Evolutionary conservation across 1,140 invertebrate species (phyloP), one percentile per base, ranked within the genome.

Genomic region (Tetraneura akinire): DNA sequence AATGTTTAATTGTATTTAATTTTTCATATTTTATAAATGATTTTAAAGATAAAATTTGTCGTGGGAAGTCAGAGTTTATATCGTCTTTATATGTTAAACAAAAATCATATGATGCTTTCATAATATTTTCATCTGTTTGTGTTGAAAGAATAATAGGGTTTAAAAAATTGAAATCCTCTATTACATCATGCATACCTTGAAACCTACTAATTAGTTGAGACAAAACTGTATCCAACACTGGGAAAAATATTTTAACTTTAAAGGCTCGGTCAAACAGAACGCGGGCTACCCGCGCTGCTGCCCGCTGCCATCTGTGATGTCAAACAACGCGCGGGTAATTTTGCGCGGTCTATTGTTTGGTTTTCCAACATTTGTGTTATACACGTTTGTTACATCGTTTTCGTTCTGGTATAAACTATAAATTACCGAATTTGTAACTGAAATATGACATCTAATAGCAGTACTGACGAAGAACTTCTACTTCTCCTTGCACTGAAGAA

Each of bases 311-410:
- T 68, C 64, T 68, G 64, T 3, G 66, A 64, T 26, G 42, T 70
- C 66, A 16, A 70, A 70, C 66, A 70, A 49, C 66, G 66, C 66
- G 66, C 21, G 66, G 66, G n/a, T 21, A 47, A 10, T 70, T 13
- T 1, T 13, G 37, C 1, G n/a, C 42, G 16, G n/a, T 45, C 13
- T 4, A 4, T n/a, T 10, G 14, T n/a, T 57, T 57, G 21, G 13
- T 26, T 21, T 57, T 57, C 3, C 13, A 57, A 16, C 16, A 53
- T n/a, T n/a, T n/a, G n/a, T n/a, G n/a, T n/a, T n/a, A n/a, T n/a
- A n/a, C n/a, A n/a, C n/a, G n/a, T n/a, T n/a, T n/a, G n/a, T n/a
- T n/a, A n/a, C n/a, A n/a, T n/a, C n/a, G n/a, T n/a, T n/a, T n/a
- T n/a, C n/a, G n/a, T n/a, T n/a, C n/a, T n/a, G 8, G 32, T 4